These are phyloP conservation scores for Columba janthina DNA, from an alignment of 2,113 vertebrate species.

Conservation along the genomic window DNA sequence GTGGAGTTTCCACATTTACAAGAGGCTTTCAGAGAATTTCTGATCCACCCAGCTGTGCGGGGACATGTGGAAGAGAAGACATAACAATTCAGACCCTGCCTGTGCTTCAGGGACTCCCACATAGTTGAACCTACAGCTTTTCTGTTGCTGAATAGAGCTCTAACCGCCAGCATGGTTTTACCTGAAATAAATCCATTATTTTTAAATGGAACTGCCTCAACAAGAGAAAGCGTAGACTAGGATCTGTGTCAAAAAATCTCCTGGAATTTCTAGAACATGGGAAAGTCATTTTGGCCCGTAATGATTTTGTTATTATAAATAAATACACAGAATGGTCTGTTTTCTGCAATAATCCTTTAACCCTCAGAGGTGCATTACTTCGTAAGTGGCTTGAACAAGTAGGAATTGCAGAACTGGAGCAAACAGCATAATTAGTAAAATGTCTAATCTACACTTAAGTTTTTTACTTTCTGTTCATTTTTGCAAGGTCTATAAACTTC, in stretches of 20 bases:
- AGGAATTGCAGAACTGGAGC: neutral
- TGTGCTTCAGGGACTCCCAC: neutral
- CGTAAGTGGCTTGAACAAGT: neutral
- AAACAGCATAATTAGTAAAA: neutral
- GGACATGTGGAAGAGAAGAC: neutral
- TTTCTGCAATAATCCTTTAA: neutral
- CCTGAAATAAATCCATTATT: neutral
- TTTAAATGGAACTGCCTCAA: neutral
- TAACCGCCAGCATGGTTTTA: neutral
- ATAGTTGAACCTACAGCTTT: neutral
- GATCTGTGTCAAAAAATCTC: neutral
- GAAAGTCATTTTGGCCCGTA: neutral
- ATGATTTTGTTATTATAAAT: neutral
- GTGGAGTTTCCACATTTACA: neutral
- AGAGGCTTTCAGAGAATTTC: neutral
- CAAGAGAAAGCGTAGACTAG: neutral
- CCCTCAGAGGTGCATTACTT: neutral
- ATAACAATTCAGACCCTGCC: accelerated
- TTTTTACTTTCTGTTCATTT: neutral
- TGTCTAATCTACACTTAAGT: neutral
- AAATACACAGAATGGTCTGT: accelerated
- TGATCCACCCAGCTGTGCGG: neutral
- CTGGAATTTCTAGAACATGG: neutral
- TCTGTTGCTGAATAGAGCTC: neutral
- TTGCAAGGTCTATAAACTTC: neutral